A percentile compares a stretch with the other conserved stretches of the same genome.
Evolutionary conservation across 1,140 invertebrate species (phyloP).

Genomic region (Drosophila rhopaloa): DNA sequence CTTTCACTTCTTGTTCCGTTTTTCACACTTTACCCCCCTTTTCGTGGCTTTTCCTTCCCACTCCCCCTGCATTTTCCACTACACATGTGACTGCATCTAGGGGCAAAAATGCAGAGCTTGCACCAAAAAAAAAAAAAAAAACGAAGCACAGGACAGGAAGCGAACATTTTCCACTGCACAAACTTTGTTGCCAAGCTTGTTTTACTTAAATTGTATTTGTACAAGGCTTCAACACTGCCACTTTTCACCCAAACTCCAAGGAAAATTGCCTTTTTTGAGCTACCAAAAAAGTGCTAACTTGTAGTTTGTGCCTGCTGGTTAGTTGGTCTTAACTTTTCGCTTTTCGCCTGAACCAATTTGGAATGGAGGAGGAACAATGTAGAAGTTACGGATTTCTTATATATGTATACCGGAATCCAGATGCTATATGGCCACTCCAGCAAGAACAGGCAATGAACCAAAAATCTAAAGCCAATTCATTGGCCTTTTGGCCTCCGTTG

Average conservation of each 20-base stretch:
- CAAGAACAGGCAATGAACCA: slow-evolving; percentile 14
- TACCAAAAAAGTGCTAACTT: slow-evolving; percentile 39
- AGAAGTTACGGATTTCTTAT: slow-evolving; percentile 12
- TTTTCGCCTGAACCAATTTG: neutral
- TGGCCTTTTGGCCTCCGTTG: slow-evolving; percentile 11
- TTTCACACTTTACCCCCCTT: neutral
- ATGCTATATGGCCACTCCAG: slow-evolving; percentile 9
- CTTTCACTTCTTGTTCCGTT: slow-evolving; percentile 6
- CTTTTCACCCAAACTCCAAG: slow-evolving; percentile 16
- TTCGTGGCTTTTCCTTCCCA: neutral
- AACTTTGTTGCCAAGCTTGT: slow-evolving; percentile 74
- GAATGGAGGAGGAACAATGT: neutral
- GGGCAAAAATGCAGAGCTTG: slow-evolving; percentile 35
- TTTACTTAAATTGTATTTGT: slow-evolving; percentile 71
- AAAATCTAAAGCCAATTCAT: slow-evolving; percentile 25
- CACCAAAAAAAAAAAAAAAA: slow-evolving; percentile 40
- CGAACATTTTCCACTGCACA: slow-evolving; percentile 31
- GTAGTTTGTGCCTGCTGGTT: slow-evolving; percentile 24
- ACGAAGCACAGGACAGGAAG: slow-evolving; percentile 7
- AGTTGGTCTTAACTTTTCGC: slow-evolving; percentile 17
- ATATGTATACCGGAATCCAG: slow-evolving; percentile 12
- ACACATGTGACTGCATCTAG: slow-evolving; percentile 40
- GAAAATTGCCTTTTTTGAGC: slow-evolving; percentile 25
- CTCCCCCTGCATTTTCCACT: no score
- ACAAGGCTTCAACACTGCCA: slow-evolving; percentile 30